Evolutionary conservation across 2,888 invertebrate genomes (phyloP).

Genomic region (Aphodius granarius): DNA sequence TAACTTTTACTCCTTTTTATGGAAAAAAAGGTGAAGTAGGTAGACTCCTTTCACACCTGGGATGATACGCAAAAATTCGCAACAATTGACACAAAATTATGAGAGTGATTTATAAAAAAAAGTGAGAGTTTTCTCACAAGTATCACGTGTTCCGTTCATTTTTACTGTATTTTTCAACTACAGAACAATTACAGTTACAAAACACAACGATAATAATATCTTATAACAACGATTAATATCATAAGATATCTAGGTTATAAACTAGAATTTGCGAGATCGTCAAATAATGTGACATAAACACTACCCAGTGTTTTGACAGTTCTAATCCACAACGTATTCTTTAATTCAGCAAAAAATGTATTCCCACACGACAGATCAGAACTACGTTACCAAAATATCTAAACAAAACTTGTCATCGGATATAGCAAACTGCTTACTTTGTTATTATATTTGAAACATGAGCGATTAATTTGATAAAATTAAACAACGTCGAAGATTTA

Average conservation of each 20-base stretch:
- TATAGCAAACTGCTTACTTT: neutral
- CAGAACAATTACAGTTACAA: too few relatives aligned
- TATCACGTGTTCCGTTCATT: neutral
- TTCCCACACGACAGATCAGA: neutral
- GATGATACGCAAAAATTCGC: conserved; percentile 18
- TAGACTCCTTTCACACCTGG: neutral
- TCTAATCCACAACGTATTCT: too few relatives aligned
- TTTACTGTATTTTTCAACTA: too few relatives aligned
- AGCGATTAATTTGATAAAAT: neutral
- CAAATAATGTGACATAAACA: neutral
- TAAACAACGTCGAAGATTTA: neutral
- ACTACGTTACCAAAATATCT: neutral
- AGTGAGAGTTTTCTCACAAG: neutral
- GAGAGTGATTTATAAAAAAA: neutral
- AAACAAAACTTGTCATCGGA: neutral
- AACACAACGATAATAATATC: too few relatives aligned
- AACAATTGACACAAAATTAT: conserved; percentile 12
- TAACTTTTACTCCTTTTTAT: conserved; percentile 18
- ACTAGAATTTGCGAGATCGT: neutral
- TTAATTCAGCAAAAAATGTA: neutral
- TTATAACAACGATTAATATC: too few relatives aligned
- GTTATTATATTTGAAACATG: neutral
- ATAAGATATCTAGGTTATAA: too few relatives aligned
- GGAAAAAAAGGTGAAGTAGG: neutral
- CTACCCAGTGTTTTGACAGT: neutral